A percentile compares a stretch with the other conserved stretches of the same genome.
phyloP scores from a whole-genome alignment of 2,113 vertebrate genomes.

The Oenanthe melanoleuca region DNA sequence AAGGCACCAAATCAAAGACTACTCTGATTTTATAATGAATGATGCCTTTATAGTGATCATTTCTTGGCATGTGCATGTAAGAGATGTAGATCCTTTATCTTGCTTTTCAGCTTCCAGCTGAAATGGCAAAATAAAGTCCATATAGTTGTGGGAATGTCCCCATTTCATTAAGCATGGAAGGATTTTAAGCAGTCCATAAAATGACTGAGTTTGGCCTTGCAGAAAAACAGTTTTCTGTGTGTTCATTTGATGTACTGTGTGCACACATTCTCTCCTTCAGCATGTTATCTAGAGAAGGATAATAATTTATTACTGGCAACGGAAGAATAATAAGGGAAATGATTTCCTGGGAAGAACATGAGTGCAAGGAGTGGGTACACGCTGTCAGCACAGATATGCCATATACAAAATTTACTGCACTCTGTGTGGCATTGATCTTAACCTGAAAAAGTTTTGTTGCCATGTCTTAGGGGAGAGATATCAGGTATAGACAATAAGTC shows the following conservation, averaged over 20 bases:
- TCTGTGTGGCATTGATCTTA: not conserved
- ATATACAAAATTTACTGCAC: constrained; percentile 3
- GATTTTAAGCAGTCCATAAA: constrained; percentile 15
- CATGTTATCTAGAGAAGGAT: not conserved
- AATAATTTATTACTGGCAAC: constrained; percentile 12
- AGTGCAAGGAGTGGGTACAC: not conserved
- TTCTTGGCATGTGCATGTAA: not conserved
- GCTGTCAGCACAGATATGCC: constrained; percentile 31
- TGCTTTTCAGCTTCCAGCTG: not conserved
- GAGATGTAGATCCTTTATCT: constrained; percentile 3
- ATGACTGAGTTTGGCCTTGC: not conserved
- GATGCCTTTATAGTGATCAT: not conserved
- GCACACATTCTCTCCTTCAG: not conserved
- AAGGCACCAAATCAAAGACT: not conserved
- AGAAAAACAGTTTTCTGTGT: not conserved
- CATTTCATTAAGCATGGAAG: not conserved
- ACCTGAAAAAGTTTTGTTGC: constrained; percentile 42
- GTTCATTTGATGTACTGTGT: not conserved
- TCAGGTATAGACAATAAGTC: constrained; percentile 38
- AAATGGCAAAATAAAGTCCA: constrained; percentile 29
- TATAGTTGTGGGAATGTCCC: not conserved
- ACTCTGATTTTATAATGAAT: not conserved
- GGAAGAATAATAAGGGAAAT: constrained; percentile 49
- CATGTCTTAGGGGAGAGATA: not conserved
- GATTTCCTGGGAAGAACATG: constrained; percentile 18